Evolutionary conservation across 1,140 invertebrate species (phyloP).

Genomic region (Andricus grossulariae): DNA sequence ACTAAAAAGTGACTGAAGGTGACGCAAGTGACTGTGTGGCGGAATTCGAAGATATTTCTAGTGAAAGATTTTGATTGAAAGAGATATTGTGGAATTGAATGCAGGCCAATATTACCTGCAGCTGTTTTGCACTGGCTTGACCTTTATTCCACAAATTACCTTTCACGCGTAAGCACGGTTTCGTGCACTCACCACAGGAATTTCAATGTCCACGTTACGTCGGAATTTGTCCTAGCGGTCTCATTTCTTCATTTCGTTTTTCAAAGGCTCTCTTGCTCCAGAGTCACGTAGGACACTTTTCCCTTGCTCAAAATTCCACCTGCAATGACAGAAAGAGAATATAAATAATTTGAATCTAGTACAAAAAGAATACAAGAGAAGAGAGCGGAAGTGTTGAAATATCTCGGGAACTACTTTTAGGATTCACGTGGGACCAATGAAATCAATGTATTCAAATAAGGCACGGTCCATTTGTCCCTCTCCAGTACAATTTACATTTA

Average conservation of each 20-base stretch:
- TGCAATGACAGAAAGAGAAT: neutral
- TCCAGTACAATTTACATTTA: conserved; percentile 25
- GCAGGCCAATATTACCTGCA: too few species aligned
- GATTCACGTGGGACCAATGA: conserved; percentile 14
- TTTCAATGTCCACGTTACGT: conserved; percentile 22
- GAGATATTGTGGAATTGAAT: too few species aligned
- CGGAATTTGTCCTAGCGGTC: neutral
- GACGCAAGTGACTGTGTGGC: too few species aligned
- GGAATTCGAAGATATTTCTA: too few species aligned
- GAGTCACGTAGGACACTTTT: conserved; percentile 8
- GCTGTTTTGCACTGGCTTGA: too few species aligned
- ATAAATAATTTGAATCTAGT: conserved; percentile 25
- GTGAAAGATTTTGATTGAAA: too few species aligned
- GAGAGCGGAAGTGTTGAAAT: conserved; percentile 3
- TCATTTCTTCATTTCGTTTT: conserved; percentile 3
- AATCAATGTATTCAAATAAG: conserved; percentile 26
- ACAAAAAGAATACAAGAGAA: neutral
- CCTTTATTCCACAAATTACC: neutral
- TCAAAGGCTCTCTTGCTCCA: neutral
- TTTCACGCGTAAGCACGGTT: neutral
- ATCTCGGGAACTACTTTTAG: neutral
- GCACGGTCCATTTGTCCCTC: conserved; percentile 16
- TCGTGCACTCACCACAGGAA: neutral
- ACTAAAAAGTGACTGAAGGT: too few species aligned
- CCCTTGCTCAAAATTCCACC: neutral